Evolutionary conservation across 2,113 vertebrate species (phyloP), one percentile per base, ranked within the genome.

Genomic region (Polypterus senegalus): DNA sequence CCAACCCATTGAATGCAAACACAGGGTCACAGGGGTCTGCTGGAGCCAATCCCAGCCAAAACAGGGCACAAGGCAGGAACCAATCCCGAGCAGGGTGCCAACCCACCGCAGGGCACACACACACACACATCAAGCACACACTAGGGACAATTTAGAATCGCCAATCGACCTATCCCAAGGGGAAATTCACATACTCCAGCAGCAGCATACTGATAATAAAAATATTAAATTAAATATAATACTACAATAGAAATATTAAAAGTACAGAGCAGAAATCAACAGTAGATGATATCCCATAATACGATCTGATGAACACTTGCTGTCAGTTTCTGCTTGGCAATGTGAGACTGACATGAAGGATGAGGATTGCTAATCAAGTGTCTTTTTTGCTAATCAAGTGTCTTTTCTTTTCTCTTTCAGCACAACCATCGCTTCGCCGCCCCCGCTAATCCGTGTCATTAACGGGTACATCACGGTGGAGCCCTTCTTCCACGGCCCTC

Each of bases 401-500:
- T 2, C 47, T 60, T 51, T 57, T 46, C 67, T 45, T 57, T 43
- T 81, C 45, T 59, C 62, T 77, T 69, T 9, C 74, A 91, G 90
- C 62, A 71, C 81, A 3, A 74, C 83, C 0, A 68, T 79, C 5
- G 79, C 78, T 10, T 81, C 84, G 0, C 81, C 75, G 54, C 83
- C 83, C 6, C 79, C 83, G 0, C 65, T 78, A 70, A 83, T 86
- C 51, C 82, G 74, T 52, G 78, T 91, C 70, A 83, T 89, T 61
- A 90, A 91, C 1, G 83, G 87, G 4, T 83, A 88, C 75, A 78
- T 88, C 70, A 83, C 87, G 0, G 76, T 90, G 0, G 75, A 87
- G 64, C 79, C 84, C 2, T 72, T 69, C 5, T 65, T 83, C 8
- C 57, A 66, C 54, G 60, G 27, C 62, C 71, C 56, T 0, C 55